A percentile compares a stretch with the other conserved stretches of the same genome.
These are phyloP conservation scores for Lysandra coridon DNA, from an alignment of 2,888 invertebrate species.

Conservation along the genomic window DNA sequence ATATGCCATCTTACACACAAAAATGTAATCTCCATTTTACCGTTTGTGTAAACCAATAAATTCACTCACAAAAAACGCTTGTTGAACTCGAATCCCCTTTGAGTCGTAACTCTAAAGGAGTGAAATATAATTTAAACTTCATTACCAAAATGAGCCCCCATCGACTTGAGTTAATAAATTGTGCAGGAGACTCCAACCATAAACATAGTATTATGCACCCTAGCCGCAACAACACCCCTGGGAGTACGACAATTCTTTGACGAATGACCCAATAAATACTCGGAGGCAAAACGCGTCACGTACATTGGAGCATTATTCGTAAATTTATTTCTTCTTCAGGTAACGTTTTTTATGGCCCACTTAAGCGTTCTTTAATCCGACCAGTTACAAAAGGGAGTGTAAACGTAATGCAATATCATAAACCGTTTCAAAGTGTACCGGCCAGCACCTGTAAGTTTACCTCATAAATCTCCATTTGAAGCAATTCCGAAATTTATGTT, in stretches of 20 bases:
- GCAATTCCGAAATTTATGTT: slow-evolving; percentile 16
- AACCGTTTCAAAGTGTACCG: slow-evolving; percentile 64
- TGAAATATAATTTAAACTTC: slow-evolving; percentile 33
- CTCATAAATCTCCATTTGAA: slow-evolving; percentile 57
- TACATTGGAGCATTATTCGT: slow-evolving; percentile 79
- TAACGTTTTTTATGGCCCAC: slow-evolving; percentile 76
- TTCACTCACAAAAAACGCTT: background rate
- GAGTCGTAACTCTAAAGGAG: slow-evolving; percentile 22
- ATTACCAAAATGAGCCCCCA: slow-evolving; percentile 32
- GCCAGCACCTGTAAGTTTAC: slow-evolving; percentile 60
- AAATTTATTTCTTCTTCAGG: slow-evolving; percentile 79
- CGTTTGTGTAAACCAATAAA: slow-evolving; percentile 21
- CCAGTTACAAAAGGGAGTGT: slow-evolving; percentile 73
- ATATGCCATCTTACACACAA: background rate
- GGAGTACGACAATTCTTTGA: slow-evolving; percentile 62
- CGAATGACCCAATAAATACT: slow-evolving; percentile 79
- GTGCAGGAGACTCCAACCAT: slow-evolving; percentile 62
- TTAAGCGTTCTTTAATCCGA: slow-evolving; percentile 75
- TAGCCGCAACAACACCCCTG: slow-evolving; percentile 71
- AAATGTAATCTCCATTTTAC: slow-evolving; percentile 5
- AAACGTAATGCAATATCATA: slow-evolving; percentile 67
- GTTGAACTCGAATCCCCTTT: background rate
- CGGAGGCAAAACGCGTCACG: slow-evolving; percentile 75
- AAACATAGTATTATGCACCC: slow-evolving; percentile 76
- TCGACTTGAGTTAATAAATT: slow-evolving; percentile 63